A percentile compares a stretch with the other conserved stretches of the same genome.
Evolutionary conservation across 2,888 invertebrate species (phyloP).

Genomic region (Spilarctia lutea): DNA sequence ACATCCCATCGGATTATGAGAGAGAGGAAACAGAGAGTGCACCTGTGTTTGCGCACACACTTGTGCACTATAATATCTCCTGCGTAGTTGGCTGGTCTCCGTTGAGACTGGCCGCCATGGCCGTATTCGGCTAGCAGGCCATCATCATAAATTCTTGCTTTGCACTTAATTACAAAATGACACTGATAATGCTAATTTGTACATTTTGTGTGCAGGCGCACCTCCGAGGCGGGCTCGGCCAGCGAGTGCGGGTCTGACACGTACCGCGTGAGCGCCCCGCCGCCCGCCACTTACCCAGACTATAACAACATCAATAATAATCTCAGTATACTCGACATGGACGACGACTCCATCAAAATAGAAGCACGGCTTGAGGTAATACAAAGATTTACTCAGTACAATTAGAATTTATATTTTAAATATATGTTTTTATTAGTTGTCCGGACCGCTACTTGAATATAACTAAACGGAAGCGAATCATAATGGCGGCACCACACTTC

Average conservation of each 20-base stretch:
- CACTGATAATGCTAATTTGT: not conserved
- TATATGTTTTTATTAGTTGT: not conserved
- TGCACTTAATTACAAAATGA: not conserved
- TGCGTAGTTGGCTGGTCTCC: too few relatives aligned
- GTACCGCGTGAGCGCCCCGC: slow-evolving; percentile 44
- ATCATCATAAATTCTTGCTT: not conserved
- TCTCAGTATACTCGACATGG: slow-evolving; percentile 81
- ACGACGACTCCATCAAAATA: slow-evolving; percentile 81
- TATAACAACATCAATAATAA: slow-evolving; percentile 79
- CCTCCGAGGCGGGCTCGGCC: slow-evolving; percentile 53
- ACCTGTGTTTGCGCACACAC: too few relatives aligned
- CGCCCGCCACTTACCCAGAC: slow-evolving; percentile 59
- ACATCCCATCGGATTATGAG: too few relatives aligned
- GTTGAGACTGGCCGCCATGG: too few relatives aligned
- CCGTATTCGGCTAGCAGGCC: too few relatives aligned
- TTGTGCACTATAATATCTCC: too few relatives aligned
- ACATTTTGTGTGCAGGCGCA: slow-evolving; percentile 40
- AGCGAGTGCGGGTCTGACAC: slow-evolving; percentile 53
- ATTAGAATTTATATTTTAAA: not conserved
- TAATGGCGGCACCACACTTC: not conserved
- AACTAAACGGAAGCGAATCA: not conserved
- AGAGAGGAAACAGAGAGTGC: too few relatives aligned
- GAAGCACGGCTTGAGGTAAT: slow-evolving; percentile 74
- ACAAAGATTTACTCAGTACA: too few relatives aligned
- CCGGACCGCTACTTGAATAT: not conserved